Conservation (phyloP, 2,797 vertebrate species). For the Lacerta viridis region DNA sequence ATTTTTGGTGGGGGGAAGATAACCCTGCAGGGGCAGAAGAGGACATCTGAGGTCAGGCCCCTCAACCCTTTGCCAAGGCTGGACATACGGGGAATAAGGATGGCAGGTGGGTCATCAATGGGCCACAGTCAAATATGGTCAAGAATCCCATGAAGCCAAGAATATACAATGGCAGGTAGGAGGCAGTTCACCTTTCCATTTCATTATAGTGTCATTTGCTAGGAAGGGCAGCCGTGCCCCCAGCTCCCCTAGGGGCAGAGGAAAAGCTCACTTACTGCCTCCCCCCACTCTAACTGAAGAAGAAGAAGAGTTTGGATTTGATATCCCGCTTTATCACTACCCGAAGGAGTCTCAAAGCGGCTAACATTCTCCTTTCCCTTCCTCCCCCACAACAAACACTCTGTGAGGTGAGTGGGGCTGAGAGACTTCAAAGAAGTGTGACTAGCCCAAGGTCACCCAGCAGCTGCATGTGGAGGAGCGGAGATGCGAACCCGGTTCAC, state of each 20-base stretch:
- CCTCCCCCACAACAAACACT: too few species aligned
- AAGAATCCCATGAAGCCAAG: not conserved
- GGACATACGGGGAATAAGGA: not conserved
- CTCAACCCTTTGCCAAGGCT: too few species aligned
- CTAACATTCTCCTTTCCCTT: too few species aligned
- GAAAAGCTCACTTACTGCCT: not conserved
- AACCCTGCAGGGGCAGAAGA: conserved; percentile 72
- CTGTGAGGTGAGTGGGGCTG: too few species aligned
- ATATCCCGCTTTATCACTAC: too few species aligned
- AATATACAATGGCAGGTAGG: too few species aligned
- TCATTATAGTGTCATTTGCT: not conserved
- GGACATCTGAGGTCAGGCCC: not conserved
- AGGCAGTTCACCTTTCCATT: not conserved
- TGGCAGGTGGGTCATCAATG: not conserved
- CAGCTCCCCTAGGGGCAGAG: not conserved
- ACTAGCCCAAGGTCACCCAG: too few species aligned
- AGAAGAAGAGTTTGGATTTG: too few species aligned
- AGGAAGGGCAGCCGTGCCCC: not conserved
- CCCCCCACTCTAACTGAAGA: not conserved
- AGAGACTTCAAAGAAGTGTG: too few species aligned
- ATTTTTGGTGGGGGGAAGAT: conserved; percentile 82
- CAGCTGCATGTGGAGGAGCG: too few species aligned
- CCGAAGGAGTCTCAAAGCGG: too few species aligned
- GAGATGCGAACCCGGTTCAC: too few species aligned
- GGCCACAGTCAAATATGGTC: not conserved